phyloP scores from a whole-genome alignment of 2,113 vertebrate species.

The Poecilia latipinna region DNA sequence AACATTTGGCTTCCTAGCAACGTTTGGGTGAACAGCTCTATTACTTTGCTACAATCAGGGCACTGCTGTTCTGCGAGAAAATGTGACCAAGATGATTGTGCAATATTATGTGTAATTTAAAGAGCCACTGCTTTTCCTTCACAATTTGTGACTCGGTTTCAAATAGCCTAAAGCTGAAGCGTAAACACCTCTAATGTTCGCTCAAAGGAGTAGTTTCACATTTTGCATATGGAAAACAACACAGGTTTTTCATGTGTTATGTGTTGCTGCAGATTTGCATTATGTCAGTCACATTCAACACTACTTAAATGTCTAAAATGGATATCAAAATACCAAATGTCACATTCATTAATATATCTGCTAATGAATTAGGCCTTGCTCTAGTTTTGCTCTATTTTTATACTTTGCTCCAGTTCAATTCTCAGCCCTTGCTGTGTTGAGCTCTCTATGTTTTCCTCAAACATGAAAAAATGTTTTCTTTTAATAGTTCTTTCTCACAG shows the following conservation, averaged over 20 bases:
- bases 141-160: background rate
- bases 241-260: background rate
- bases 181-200: background rate
- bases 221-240: background rate
- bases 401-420: no score
- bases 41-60: constrained; percentile 13
- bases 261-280: background rate
- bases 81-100: background rate
- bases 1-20: constrained; percentile 27
- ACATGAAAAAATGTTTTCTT: no score
- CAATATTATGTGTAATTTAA: background rate
- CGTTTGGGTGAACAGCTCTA: constrained; percentile 8
- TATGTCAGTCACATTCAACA: background rate
- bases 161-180: no score
- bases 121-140: background rate
- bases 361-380: no score
- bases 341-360: background rate
- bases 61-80: constrained; percentile 7
- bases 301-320: background rate
- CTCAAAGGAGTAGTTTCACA: background rate
- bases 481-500: background rate
- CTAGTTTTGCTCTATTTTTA: no score
- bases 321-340: no score
- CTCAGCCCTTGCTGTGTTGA: no score
- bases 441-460: no score